Percentiles rank a stretch among this genome's conserved stretches.
Evolutionary conservation across 2,888 invertebrate species (phyloP).

Genomic region (Euzetes globulus): DNA sequence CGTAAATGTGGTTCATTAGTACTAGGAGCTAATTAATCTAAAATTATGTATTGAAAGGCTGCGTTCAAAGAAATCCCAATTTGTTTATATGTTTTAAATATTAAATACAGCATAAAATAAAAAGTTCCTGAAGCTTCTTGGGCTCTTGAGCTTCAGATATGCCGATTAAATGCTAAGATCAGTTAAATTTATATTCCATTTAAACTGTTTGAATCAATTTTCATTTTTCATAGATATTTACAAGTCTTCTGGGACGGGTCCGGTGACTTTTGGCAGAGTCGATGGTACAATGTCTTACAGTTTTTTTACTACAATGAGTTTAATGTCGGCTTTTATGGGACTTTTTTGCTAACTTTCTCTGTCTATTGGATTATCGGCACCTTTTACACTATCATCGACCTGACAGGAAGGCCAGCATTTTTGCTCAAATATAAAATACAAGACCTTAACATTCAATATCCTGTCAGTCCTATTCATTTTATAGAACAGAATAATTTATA

Average conservation of each 20-base stretch:
- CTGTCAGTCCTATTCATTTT: conserved; percentile 30
- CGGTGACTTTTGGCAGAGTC: conserved; percentile 75
- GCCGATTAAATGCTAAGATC: no score
- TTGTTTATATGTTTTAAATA: no score
- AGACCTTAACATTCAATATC: conserved; percentile 39
- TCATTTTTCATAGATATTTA: conserved; percentile 61
- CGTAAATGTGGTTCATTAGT: no score
- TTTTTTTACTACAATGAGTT: conserved; percentile 57
- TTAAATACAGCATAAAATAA: no score
- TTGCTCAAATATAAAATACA: conserved; percentile 71
- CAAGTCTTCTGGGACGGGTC: conserved; percentile 75
- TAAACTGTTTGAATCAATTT: no score
- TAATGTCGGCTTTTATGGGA: conserved; percentile 55
- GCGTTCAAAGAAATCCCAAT: no score
- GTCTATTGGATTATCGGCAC: conserved; percentile 69
- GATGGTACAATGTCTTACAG: conserved; percentile 66
- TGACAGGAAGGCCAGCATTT: conserved; percentile 64
- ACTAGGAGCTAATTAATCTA: no score
- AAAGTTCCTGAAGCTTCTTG: no score
- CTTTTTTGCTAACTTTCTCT: conserved; percentile 54
- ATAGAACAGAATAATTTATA: no score
- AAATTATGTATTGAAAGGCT: no score
- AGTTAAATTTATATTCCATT: no score
- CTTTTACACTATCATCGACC: conserved; percentile 65
- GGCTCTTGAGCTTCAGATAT: no score